A percentile compares a stretch with the other conserved stretches of the same genome.
phyloP scores from a whole-genome alignment of 2,797 vertebrate genomes.

The Borostomias antarcticus region DNA sequence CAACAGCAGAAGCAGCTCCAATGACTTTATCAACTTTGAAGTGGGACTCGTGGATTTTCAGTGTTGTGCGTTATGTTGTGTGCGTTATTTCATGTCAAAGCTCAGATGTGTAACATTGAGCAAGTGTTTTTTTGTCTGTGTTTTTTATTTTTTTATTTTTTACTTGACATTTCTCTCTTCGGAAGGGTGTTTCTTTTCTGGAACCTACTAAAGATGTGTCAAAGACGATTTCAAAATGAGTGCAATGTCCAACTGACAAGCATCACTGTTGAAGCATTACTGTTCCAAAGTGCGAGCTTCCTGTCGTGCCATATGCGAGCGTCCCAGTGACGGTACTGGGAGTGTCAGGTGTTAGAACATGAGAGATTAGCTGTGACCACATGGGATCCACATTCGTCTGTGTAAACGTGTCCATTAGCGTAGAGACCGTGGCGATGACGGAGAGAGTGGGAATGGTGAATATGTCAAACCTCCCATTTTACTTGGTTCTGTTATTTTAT shows the following conservation, averaged over 20 bases:
- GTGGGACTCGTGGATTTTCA: slow-evolving; percentile 41
- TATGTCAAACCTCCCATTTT: no score
- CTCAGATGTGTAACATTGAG: slow-evolving; percentile 31
- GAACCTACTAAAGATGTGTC: slow-evolving; percentile 61
- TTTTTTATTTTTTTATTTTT: slow-evolving; percentile 54
- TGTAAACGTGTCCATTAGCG: neutral
- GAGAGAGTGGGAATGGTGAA: no score
- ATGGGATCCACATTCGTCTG: neutral
- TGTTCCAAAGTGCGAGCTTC: slow-evolving; percentile 69
- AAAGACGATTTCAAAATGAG: slow-evolving; percentile 54
- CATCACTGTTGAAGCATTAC: slow-evolving; percentile 41
- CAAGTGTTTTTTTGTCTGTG: slow-evolving; percentile 43
- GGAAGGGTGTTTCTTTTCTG: slow-evolving; percentile 25
- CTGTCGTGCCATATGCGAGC: slow-evolving; percentile 69
- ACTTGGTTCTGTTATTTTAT: slow-evolving; percentile 8
- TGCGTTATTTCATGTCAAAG: slow-evolving; percentile 26
- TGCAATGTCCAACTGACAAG: slow-evolving; percentile 59
- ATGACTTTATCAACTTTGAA: slow-evolving; percentile 42
- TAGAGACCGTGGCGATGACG: neutral
- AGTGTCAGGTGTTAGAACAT: slow-evolving; percentile 5
- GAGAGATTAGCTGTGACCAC: slow-evolving; percentile 5
- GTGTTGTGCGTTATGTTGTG: slow-evolving; percentile 51
- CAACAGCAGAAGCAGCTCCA: slow-evolving; percentile 41
- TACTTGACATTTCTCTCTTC: slow-evolving; percentile 18
- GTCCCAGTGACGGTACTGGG: neutral